phyloP scores from a whole-genome alignment of 2,113 vertebrate species.

The Syrrhaptes paradoxus region DNA sequence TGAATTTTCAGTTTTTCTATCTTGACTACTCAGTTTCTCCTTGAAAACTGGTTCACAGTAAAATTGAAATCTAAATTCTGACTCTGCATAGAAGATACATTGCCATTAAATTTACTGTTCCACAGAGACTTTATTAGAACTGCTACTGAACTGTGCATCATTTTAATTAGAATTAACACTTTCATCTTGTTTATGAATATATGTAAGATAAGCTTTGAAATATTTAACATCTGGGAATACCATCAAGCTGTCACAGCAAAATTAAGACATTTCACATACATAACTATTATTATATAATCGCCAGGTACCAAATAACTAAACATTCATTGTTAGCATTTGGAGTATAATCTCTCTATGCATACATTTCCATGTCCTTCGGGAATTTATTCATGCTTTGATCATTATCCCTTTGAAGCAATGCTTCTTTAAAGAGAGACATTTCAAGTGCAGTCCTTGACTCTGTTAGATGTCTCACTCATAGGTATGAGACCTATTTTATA shows the following conservation, averaged over 20 bases:
- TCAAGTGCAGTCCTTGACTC: slow-evolving; percentile 79
- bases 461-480: slow-evolving; percentile 77
- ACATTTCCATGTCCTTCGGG: slow-evolving; percentile 74
- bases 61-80: not conserved
- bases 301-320: slow-evolving; percentile 77
- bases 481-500: slow-evolving; percentile 72
- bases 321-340: slow-evolving; percentile 78
- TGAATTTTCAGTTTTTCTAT: not conserved
- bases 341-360: slow-evolving; percentile 73
- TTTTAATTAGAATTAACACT: slow-evolving; percentile 77
- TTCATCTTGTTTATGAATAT: slow-evolving; percentile 70
- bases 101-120: slow-evolving; percentile 40
- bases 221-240: slow-evolving; percentile 64
- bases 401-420: slow-evolving; percentile 85
- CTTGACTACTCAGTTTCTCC: not conserved
- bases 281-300: slow-evolving; percentile 59
- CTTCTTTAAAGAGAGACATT: slow-evolving; percentile 82
- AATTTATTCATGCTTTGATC: slow-evolving; percentile 87
- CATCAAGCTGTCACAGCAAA: slow-evolving; percentile 64
- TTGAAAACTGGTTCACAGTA: not conserved
- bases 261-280: slow-evolving; percentile 69
- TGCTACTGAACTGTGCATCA: slow-evolving; percentile 51
- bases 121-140: slow-evolving; percentile 46
- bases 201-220: slow-evolving; percentile 63
- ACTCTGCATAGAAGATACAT: not conserved